phyloP scores from a whole-genome alignment of 2,888 invertebrate genomes.

The Meiosimyza decipiens region DNA sequence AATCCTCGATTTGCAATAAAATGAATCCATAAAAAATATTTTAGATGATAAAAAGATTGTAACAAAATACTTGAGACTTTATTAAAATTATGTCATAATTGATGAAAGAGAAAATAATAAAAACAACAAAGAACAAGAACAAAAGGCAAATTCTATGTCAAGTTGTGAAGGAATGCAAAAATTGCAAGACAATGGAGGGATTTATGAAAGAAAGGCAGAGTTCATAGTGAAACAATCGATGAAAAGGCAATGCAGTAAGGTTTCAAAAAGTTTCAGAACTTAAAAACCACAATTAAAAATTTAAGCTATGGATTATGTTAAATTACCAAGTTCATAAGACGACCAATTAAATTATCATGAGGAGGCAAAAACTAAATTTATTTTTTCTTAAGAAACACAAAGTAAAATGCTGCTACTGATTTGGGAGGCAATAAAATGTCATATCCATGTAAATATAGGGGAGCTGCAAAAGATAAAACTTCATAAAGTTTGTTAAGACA shows the following conservation, averaged over 20 bases:
- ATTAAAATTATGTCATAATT: slow-evolving; percentile 6
- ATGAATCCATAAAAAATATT: slow-evolving; percentile 5
- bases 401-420: neutral
- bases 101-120: neutral
- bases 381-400: neutral
- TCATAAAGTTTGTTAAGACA: slow-evolving; percentile 20
- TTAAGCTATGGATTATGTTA: too few relatives aligned
- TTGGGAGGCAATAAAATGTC: neutral
- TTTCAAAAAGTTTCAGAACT: neutral
- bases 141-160: slow-evolving; percentile 4
- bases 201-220: neutral
- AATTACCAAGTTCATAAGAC: too few relatives aligned
- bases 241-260: neutral
- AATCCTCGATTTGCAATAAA: too few relatives aligned
- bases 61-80: slow-evolving; percentile 8
- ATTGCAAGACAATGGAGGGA: slow-evolving; percentile 1
- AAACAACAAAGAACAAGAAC: neutral
- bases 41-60: neutral
- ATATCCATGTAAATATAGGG: neutral
- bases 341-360: too few relatives aligned
- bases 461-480: neutral
- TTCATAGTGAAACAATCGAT: neutral
- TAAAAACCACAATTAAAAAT: too few relatives aligned
- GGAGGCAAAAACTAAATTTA: too few relatives aligned
- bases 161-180: neutral